Percentiles rank a stretch among this genome's conserved stretches.
phyloP scores from a whole-genome alignment of 1,140 invertebrate genomes.

The Thalassaphorura encarpata region DNA sequence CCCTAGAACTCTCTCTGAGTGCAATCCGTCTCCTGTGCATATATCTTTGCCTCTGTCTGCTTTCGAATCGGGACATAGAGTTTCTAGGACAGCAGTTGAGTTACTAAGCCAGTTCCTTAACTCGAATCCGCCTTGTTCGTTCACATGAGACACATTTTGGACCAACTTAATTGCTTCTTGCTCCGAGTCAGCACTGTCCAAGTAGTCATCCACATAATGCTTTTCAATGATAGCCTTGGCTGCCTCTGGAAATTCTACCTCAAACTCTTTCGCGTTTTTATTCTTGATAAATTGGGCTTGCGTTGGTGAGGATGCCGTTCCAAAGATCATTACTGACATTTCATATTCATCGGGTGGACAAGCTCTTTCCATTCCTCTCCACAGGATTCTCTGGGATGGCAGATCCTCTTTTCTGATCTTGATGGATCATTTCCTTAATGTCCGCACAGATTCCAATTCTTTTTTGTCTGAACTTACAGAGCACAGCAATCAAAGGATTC shows the following conservation, averaged over 20 bases:
- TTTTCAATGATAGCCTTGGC: constrained; percentile 1
- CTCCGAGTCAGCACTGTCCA: constrained; percentile 15
- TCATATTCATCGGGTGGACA: constrained; percentile 1
- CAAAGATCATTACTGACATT: constrained; percentile 22
- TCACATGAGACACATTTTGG: not conserved
- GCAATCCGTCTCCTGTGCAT: not conserved
- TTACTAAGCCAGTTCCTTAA: constrained; percentile 10
- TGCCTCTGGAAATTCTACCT: constrained; percentile 6
- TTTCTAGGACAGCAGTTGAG: not conserved
- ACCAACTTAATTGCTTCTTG: constrained; percentile 12
- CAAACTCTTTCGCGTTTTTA: constrained; percentile 11
- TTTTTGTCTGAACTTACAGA: constrained; percentile 17
- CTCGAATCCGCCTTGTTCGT: constrained; percentile 2
- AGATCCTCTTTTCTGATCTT: constrained; percentile 7
- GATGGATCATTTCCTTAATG: constrained; percentile 22
- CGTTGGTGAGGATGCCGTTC: constrained; percentile 19
- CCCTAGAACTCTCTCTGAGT: constrained; percentile 2
- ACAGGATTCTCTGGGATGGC: constrained; percentile 14
- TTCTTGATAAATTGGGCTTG: constrained; percentile 13
- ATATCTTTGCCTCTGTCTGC: not conserved
- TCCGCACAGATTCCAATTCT: constrained; percentile 14
- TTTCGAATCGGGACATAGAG: not conserved
- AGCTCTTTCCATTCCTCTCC: constrained; percentile 10
- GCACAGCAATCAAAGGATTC: constrained; percentile 3
- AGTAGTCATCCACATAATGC: constrained; percentile 25